Conservation (phyloP, 35 echinoderm and acorn worm genomes). For the Diadema setosum region DNA sequence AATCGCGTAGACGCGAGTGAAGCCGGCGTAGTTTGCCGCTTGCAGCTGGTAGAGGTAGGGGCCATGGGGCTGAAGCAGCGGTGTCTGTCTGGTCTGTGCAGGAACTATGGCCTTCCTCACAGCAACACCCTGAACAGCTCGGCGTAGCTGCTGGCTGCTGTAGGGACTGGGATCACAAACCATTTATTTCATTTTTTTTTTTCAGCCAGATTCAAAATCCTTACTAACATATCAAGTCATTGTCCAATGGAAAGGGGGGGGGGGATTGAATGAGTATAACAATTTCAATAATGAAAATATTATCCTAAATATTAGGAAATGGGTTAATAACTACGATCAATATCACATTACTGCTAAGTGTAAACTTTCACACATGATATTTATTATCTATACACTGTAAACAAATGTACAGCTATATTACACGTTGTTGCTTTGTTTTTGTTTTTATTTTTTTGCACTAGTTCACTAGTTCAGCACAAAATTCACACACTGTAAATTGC, state of each 20-base stretch:
- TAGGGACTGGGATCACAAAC: neutral
- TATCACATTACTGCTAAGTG: no score
- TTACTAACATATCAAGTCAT: neutral
- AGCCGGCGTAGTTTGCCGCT: constrained; percentile 30
- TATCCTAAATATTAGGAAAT: neutral
- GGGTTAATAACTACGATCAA: no score
- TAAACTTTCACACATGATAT: no score
- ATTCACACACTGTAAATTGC: no score
- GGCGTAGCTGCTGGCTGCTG: neutral
- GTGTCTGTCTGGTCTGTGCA: neutral
- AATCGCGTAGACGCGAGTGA: constrained; percentile 51
- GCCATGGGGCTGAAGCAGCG: neutral
- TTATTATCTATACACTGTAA: no score
- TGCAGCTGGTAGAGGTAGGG: neutral
- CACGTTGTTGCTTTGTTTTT: no score
- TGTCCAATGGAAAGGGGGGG: neutral
- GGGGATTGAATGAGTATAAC: neutral
- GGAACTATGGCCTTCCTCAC: neutral
- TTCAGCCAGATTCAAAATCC: neutral
- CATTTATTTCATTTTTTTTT: neutral
- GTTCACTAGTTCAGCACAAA: no score
- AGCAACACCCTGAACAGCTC: neutral
- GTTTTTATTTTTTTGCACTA: no score
- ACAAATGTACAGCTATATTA: no score
- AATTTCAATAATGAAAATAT: neutral